phyloP scores from a whole-genome alignment of 2,797 vertebrate genomes.

The Apodemus agrarius region DNA sequence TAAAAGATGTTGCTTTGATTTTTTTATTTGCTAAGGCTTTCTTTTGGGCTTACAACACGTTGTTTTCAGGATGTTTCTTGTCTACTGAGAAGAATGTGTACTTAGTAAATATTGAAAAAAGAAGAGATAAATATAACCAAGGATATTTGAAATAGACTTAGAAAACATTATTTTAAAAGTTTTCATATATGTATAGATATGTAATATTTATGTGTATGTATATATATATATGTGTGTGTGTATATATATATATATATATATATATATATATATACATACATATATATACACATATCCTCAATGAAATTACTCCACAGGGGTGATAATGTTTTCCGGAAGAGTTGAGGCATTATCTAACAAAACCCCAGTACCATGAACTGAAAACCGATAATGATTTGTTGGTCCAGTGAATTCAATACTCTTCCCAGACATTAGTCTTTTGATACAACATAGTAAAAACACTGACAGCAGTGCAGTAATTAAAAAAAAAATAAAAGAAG shows the following conservation, averaged over 20 bases:
- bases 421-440: background rate
- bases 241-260: too few species aligned
- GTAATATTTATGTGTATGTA: too few species aligned
- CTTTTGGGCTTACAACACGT: background rate
- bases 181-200: background rate
- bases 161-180: background rate
- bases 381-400: background rate
- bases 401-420: background rate
- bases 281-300: background rate
- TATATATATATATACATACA: background rate
- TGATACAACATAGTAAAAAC: background rate
- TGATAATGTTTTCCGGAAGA: background rate
- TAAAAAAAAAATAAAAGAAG: background rate
- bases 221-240: too few species aligned
- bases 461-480: background rate
- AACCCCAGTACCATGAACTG: background rate
- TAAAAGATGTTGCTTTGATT: background rate
- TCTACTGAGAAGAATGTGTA: background rate
- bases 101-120: background rate
- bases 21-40: background rate
- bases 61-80: background rate
- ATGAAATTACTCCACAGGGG: background rate
- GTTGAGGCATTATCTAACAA: background rate
- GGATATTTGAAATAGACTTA: background rate
- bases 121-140: background rate